These are phyloP conservation scores for Eupleurogrammus muticus DNA, from an alignment of 2,797 vertebrate species.

Conservation along the genomic window DNA sequence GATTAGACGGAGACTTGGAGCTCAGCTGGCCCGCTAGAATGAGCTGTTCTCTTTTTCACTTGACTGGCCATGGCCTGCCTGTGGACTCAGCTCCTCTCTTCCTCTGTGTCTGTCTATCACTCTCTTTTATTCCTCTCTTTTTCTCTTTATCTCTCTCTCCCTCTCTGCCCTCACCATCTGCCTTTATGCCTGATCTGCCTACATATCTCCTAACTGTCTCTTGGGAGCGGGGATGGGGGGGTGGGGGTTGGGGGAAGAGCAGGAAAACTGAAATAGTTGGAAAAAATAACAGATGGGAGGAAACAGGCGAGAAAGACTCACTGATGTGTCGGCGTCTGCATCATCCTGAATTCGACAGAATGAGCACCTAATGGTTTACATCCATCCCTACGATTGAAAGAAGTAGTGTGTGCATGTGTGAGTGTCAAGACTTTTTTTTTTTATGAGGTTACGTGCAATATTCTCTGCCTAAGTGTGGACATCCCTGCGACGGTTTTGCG, in stretches of 20 bases:
- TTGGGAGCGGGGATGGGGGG: conserved; percentile 48
- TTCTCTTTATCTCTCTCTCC: conserved; percentile 27
- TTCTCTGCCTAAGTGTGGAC: background rate
- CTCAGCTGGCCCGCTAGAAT: conserved; percentile 74
- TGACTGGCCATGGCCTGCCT: conserved; percentile 67
- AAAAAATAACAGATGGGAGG: conserved; percentile 29
- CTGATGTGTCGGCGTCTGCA: background rate
- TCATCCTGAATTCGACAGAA: background rate
- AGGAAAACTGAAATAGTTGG: conserved; percentile 40
- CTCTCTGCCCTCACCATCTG: conserved; percentile 72
- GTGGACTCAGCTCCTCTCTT: conserved; percentile 58
- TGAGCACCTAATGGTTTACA: background rate
- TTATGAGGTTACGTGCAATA: background rate
- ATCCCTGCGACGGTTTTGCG: background rate
- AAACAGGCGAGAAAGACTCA: background rate
- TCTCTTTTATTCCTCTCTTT: conserved; percentile 38
- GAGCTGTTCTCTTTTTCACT: conserved; percentile 73
- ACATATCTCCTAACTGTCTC: conserved; percentile 66
- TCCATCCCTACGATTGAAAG: background rate
- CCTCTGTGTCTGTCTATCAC: conserved; percentile 38
- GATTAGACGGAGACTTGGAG: conserved; percentile 50
- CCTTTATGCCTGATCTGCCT: conserved; percentile 72
- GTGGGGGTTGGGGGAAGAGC: conserved; percentile 22
- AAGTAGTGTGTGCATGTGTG: background rate
- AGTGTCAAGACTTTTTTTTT: too few relatives aligned